Percentiles rank a stretch among this genome's conserved stretches.
Evolutionary conservation across 2,888 invertebrate genomes (phyloP).

Genomic region (Cheilosia soror): DNA sequence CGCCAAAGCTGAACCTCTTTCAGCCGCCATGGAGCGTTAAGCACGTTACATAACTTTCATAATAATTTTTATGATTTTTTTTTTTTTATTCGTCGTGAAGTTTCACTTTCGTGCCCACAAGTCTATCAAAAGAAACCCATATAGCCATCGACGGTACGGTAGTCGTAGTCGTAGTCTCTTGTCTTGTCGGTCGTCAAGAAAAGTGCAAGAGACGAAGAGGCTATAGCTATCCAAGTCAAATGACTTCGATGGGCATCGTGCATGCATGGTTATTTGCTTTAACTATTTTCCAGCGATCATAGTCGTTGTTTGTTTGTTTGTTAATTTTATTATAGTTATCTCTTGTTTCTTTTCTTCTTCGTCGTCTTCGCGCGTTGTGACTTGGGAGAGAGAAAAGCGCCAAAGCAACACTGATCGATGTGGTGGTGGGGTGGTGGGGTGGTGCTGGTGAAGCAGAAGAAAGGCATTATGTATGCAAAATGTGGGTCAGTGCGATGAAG

Average conservation of each 20-base stretch:
- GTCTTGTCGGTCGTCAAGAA: conserved; percentile 28
- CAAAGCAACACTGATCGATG: conserved; percentile 1
- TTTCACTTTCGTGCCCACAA: conserved; percentile 75
- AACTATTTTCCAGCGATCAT: conserved; percentile 56
- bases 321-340: conserved; percentile 29
- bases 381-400: conserved; percentile 32
- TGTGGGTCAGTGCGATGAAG: conserved; percentile 80
- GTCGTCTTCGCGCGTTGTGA: conserved; percentile 6
- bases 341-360: conserved; percentile 21
- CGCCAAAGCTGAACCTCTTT: conserved; percentile 39
- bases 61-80: conserved; percentile 63
- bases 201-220: conserved; percentile 33
- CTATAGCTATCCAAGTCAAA: conserved; percentile 33
- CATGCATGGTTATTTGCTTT: conserved; percentile 70
- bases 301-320: conserved; percentile 41
- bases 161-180: conserved; percentile 2
- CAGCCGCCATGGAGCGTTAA: conserved; percentile 61
- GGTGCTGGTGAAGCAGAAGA: conserved; percentile 54
- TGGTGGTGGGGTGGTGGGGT: background rate
- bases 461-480: conserved; percentile 77
- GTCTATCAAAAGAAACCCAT: conserved; percentile 69
- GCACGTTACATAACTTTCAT: conserved; percentile 74
- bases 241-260: conserved; percentile 73
- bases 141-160: conserved; percentile 8
- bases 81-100: conserved; percentile 59